These are phyloP conservation scores for Tetramorium bicarinatum DNA, from an alignment of 2,888 invertebrate species.

Conservation along the genomic window DNA sequence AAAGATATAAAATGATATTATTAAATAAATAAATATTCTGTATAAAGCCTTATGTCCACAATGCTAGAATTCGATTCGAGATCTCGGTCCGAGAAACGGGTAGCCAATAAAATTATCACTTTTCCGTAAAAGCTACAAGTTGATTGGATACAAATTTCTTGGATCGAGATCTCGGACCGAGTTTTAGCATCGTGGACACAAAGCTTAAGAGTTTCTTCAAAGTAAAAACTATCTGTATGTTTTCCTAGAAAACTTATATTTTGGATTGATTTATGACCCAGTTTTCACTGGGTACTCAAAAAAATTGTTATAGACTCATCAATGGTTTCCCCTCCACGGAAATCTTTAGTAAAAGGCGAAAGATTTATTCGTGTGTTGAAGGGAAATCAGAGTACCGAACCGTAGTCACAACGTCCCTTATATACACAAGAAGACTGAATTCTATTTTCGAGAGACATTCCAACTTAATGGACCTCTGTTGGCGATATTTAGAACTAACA, in stretches of 20 bases:
- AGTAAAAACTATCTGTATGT: too few relatives aligned
- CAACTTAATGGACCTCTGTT: constrained; percentile 38
- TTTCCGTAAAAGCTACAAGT: too few relatives aligned
- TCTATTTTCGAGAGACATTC: constrained; percentile 30
- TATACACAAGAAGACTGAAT: not conserved
- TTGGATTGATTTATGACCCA: constrained; percentile 68
- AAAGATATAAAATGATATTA: too few relatives aligned
- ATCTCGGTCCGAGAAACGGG: too few relatives aligned
- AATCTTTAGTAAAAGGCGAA: constrained; percentile 87
- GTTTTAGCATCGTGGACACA: too few relatives aligned
- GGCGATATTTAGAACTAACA: not conserved
- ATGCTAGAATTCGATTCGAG: too few relatives aligned
- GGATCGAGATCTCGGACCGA: too few relatives aligned
- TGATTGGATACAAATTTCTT: too few relatives aligned
- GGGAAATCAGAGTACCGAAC: constrained; percentile 83
- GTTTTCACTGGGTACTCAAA: constrained; percentile 71
- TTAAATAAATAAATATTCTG: too few relatives aligned
- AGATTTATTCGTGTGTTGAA: constrained; percentile 86
- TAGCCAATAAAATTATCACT: too few relatives aligned
- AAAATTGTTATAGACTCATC: constrained; percentile 83
- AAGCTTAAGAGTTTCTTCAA: too few relatives aligned
- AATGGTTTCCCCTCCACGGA: constrained; percentile 84
- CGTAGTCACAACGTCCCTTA: not conserved
- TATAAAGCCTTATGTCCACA: too few relatives aligned
- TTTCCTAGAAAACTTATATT: constrained; percentile 34